Conservation (phyloP, 2,797 vertebrate species). For the Nasua narica region DNA sequence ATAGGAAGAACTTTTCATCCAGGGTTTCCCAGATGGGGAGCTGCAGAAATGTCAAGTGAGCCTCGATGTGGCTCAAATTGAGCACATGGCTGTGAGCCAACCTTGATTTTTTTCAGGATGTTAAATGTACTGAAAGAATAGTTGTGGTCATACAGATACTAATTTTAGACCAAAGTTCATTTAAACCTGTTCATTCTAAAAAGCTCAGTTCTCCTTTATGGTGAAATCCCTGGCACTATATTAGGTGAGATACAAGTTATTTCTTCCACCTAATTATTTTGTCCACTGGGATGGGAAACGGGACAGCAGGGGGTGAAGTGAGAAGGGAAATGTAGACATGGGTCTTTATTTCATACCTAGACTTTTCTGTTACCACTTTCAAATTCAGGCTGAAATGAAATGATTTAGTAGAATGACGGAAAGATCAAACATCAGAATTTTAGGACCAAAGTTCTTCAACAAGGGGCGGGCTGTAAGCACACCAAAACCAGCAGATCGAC, state of each 20-base stretch:
- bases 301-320: neutral
- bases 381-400: slow-evolving; percentile 8
- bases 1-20: neutral
- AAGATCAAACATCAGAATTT: neutral
- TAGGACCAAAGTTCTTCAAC: neutral
- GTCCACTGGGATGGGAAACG: neutral
- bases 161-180: slow-evolving; percentile 21
- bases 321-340: neutral
- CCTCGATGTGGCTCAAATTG: neutral
- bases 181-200: neutral
- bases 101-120: neutral
- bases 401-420: neutral
- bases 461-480: neutral
- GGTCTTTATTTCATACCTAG: neutral
- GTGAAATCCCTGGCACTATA: neutral
- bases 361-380: neutral
- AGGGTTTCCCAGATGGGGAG: neutral
- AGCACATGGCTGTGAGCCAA: neutral
- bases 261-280: slow-evolving; percentile 15
- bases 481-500: neutral
- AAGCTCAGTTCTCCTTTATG: neutral
- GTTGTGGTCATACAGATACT: neutral
- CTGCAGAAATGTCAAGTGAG: neutral
- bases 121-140: slow-evolving; percentile 1
- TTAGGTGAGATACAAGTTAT: neutral